Evolutionary conservation across 2,888 invertebrate genomes (phyloP).

Genomic region (Sphaerophoria taeniata): DNA sequence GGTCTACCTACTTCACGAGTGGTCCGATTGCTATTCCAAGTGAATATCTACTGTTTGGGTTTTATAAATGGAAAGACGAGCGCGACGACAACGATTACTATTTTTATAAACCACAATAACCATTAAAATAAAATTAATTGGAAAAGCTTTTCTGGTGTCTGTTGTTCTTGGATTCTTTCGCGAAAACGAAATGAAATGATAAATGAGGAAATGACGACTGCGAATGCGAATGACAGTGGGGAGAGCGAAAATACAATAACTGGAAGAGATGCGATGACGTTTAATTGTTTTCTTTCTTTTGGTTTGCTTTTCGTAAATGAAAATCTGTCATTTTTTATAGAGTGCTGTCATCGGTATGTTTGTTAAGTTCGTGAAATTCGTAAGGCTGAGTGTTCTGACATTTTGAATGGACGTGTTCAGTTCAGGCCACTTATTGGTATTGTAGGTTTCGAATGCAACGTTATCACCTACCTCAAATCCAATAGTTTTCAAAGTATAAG

Average conservation of each 20-base stretch:
- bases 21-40: constrained; percentile 15
- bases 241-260: constrained; percentile 20
- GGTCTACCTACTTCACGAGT: background rate
- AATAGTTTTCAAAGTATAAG: no score
- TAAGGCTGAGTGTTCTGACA: background rate
- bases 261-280: constrained; percentile 34
- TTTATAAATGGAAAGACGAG: constrained; percentile 5
- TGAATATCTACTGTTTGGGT: constrained; percentile 11
- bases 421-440: background rate
- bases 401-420: background rate
- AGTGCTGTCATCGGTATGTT: background rate
- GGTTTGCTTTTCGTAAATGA: background rate
- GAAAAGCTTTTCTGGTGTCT: constrained; percentile 15
- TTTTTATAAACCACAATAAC: constrained; percentile 4
- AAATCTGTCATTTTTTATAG: constrained; percentile 3
- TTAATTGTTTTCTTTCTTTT: constrained; percentile 26
- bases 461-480: no score
- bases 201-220: background rate
- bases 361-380: constrained; percentile 22
- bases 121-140: constrained; percentile 22
- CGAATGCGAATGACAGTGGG: background rate
- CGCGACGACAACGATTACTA: background rate
- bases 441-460: no score
- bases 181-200: background rate
- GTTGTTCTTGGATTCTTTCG: background rate